These are phyloP conservation scores for Cheilosia soror DNA, from an alignment of 2,888 invertebrate genomes.

Conservation along the genomic window DNA sequence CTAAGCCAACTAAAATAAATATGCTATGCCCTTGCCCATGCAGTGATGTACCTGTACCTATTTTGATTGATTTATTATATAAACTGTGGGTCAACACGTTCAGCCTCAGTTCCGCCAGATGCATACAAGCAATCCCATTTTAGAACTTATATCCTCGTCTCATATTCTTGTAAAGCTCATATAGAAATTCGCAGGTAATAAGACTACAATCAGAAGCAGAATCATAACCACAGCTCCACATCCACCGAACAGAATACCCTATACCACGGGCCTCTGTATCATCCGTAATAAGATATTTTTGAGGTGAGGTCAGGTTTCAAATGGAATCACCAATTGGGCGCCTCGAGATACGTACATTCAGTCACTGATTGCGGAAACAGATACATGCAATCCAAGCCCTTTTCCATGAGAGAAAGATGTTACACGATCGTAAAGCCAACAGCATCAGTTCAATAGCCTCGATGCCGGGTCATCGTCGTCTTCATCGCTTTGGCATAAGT, in stretches of 20 bases:
- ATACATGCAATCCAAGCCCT: slow-evolving; percentile 65
- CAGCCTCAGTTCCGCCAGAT: slow-evolving; percentile 18
- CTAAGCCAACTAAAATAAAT: not conserved
- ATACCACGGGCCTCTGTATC: not conserved
- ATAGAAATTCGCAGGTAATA: slow-evolving; percentile 59
- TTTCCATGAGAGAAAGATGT: slow-evolving; percentile 34
- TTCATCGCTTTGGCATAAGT: slow-evolving; percentile 49
- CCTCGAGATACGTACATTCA: slow-evolving; percentile 56
- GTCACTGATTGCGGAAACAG: slow-evolving; percentile 69
- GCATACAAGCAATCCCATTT: not conserved
- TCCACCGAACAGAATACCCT: slow-evolving; percentile 24
- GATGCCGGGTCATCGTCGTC: slow-evolving; percentile 64
- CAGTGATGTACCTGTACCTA: not conserved
- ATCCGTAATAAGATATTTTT: slow-evolving; percentile 66
- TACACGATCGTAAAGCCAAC: slow-evolving; percentile 47
- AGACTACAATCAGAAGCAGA: slow-evolving; percentile 61
- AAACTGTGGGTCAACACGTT: not conserved
- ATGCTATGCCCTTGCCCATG: not conserved
- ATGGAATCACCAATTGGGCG: slow-evolving; percentile 63
- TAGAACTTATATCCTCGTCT: not conserved
- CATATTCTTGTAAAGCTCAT: slow-evolving; percentile 19
- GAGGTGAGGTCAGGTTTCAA: slow-evolving; percentile 70
- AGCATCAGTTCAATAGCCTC: slow-evolving; percentile 70
- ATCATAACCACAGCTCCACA: slow-evolving; percentile 53
- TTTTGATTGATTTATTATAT: not conserved